Conservation (phyloP, 2,113 vertebrate species). For the Heterotilapia buettikoferi region DNA sequence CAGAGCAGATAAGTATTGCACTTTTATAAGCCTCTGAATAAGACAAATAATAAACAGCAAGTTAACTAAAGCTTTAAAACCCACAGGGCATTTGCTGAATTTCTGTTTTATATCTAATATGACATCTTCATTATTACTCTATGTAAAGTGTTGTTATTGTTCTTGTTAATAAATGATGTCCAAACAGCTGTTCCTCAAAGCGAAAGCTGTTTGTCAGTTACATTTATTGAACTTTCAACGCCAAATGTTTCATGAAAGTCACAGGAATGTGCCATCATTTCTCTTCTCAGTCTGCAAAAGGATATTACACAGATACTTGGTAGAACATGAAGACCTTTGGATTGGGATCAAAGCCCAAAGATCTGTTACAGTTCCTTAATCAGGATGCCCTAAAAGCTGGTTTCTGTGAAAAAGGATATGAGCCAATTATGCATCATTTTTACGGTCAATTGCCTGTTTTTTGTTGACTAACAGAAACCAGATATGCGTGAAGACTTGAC, state of each 20-base stretch:
- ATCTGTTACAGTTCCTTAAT: constrained; percentile 24
- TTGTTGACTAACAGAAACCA: constrained; percentile 3
- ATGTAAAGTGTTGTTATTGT: background rate
- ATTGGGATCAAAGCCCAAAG: constrained; percentile 34
- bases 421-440: constrained; percentile 26
- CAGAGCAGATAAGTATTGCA: background rate
- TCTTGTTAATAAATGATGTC: background rate
- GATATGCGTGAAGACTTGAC: constrained; percentile 11
- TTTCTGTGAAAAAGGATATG: constrained; percentile 38
- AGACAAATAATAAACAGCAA: background rate
- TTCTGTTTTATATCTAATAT: background rate
- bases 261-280: background rate
- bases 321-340: constrained; percentile 34
- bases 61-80: background rate
- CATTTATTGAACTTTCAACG: constrained; percentile 14
- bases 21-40: background rate
- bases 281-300: constrained; percentile 29
- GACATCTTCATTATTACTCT: background rate
- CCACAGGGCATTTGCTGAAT: background rate
- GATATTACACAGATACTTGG: constrained; percentile 41
- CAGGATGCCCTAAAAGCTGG: constrained; percentile 37
- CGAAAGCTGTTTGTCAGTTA: constrained; percentile 18
- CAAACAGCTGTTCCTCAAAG: background rate
- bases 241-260: constrained; percentile 42
- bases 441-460: constrained; percentile 40